Evolutionary conservation across 2,797 vertebrate species (phyloP), one percentile per base, ranked within the genome.

Genomic region (Moxostoma hubbsi): DNA sequence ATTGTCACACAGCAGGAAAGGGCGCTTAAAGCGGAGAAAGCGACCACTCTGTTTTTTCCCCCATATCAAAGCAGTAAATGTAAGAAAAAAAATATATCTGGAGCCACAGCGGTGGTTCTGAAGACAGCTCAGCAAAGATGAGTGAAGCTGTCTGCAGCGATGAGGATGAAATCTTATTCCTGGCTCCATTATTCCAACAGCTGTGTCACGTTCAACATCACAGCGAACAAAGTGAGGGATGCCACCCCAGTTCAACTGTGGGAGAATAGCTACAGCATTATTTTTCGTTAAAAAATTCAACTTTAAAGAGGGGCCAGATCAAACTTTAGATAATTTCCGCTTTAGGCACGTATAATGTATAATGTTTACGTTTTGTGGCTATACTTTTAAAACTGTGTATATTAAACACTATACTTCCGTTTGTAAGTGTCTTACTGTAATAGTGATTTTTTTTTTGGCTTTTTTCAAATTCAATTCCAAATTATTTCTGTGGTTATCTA

Each of bases 201-300:
- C 74, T 81, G 79, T 81, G 85, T 51, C 81, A 46, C 49, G 15
- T 67, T 81, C 55, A 69, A 78, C 71, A 82, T 85, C 85, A 68
- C 69, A 81, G 46, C n/a, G 71, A 84, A 82, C 71, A 83, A 66
- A 72, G 69, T 68, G 81, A 73, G 77, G 84, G 79, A 86, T 72
- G 70, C 58, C 67, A 64, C 63, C 73, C 50, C 36, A n/a, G 75
- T 85, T 88, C 57, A 79, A 36, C 36, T 36, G 36, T 5, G 36
- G 76, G 82, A 77, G 86, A 85, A 79, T 74, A 82, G 66, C 82
- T 87, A 73, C 84, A 78, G 82, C 82, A 79, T 86, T 55, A 0
- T 4, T 75, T 54, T 6, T 73, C 51, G 81, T 84, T 77, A 45
- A 9, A 36, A 36, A 5, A 36, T 36, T 36, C 36, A 36, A 0